A percentile compares a stretch with the other conserved stretches of the same genome.
Evolutionary conservation across 2,888 invertebrate genomes (phyloP).

Genomic region (Argyresthia goedartella): DNA sequence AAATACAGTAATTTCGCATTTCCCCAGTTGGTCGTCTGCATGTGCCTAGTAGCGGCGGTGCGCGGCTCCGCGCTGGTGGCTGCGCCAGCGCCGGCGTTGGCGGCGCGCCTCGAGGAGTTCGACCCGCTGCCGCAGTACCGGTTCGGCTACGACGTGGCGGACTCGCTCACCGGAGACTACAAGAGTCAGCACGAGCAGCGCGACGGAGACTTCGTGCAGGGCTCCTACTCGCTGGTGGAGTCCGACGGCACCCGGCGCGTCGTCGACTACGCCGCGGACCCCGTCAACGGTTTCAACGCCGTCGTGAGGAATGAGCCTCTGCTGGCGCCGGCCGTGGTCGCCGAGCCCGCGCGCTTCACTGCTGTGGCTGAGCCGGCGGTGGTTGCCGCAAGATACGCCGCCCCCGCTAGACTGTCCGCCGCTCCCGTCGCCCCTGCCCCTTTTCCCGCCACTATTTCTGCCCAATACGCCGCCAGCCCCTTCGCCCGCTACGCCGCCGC

Average conservation of each 20-base stretch:
- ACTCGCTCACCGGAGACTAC: conserved; percentile 56
- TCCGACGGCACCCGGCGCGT: conserved; percentile 51
- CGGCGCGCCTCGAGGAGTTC: conserved; percentile 51
- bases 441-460: conserved; percentile 25
- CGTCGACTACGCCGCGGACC: conserved; percentile 52
- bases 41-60: conserved; percentile 44
- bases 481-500: conserved; percentile 19
- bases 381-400: conserved; percentile 23
- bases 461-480: no score
- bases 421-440: conserved; percentile 10
- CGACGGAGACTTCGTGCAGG: conserved; percentile 66
- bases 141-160: conserved; percentile 55
- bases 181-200: conserved; percentile 62
- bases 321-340: conserved; percentile 41
- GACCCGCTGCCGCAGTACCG: conserved; percentile 75
- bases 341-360: conserved; percentile 27
- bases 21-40: conserved; percentile 52
- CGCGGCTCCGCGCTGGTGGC: conserved; percentile 31
- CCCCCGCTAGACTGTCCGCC: conserved; percentile 20
- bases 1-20: conserved; percentile 14
- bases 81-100: conserved; percentile 26
- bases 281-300: conserved; percentile 55
- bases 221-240: conserved; percentile 53
- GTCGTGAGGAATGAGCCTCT: conserved; percentile 52
- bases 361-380: conserved; percentile 39